phyloP scores from a whole-genome alignment of 2,113 vertebrate species.

The Micromys minutus region DNA sequence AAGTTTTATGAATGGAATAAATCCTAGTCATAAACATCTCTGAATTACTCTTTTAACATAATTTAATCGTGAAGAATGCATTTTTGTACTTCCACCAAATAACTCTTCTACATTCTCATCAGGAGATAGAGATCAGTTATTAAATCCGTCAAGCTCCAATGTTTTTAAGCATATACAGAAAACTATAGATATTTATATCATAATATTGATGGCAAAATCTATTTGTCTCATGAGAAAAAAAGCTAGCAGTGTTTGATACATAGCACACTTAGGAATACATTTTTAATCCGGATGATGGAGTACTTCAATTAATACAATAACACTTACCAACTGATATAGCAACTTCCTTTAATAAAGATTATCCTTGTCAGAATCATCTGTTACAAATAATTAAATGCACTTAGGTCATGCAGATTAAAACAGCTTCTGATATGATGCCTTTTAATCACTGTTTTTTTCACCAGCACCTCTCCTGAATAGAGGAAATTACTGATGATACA shows the following conservation, averaged over 20 bases:
- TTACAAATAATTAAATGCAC: neutral
- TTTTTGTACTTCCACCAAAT: neutral
- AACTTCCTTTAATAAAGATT: neutral
- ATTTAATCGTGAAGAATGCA: neutral
- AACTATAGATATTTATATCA: neutral
- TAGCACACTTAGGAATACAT: neutral
- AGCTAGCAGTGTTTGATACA: neutral
- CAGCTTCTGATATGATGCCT: neutral
- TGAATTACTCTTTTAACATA: neutral
- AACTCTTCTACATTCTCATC: neutral
- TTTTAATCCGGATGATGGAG: neutral
- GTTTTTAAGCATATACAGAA: neutral
- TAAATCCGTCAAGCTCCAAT: neutral
- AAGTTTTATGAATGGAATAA: neutral
- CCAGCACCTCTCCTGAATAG: neutral
- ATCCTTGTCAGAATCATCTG: neutral
- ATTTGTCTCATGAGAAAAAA: neutral
- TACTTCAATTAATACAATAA: conserved; percentile 11
- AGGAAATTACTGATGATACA: neutral
- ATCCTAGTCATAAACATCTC: neutral
- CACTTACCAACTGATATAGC: neutral
- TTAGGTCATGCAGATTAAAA: neutral
- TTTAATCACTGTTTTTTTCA: neutral
- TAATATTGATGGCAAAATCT: neutral
- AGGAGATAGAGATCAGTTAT: neutral